Conservation (phyloP, 2,113 vertebrate species). For the Chamaetylas fuelleborni region DNA sequence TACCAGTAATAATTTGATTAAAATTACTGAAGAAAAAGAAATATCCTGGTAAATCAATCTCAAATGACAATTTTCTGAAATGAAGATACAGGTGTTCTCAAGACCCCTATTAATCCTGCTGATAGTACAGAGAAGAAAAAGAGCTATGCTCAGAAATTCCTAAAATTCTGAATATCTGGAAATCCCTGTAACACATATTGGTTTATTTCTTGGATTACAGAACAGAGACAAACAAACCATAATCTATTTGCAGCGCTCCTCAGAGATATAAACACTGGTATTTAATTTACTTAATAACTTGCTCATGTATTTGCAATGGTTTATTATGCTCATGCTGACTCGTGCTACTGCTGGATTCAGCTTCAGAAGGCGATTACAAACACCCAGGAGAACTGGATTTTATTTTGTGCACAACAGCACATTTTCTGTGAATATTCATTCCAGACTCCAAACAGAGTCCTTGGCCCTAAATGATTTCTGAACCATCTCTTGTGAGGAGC, state of each 20-base stretch:
- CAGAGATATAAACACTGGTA: neutral
- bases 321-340: constrained; percentile 18
- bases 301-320: neutral
- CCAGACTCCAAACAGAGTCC: neutral
- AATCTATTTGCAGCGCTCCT: neutral
- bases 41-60: neutral
- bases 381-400: neutral
- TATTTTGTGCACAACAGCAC: neutral
- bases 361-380: neutral
- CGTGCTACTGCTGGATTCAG: neutral
- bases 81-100: neutral
- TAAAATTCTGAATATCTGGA: neutral
- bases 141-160: neutral
- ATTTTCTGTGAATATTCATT: neutral
- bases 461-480: neutral
- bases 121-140: neutral
- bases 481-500: neutral
- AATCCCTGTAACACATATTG: neutral
- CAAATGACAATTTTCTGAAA: neutral
- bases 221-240: neutral
- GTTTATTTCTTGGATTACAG: neutral
- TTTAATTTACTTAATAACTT: constrained; percentile 34
- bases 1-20: neutral
- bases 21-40: neutral
- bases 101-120: neutral